These are phyloP conservation scores for Amphimallon solstitiale DNA, from an alignment of 2,888 invertebrate species.

Conservation along the genomic window DNA sequence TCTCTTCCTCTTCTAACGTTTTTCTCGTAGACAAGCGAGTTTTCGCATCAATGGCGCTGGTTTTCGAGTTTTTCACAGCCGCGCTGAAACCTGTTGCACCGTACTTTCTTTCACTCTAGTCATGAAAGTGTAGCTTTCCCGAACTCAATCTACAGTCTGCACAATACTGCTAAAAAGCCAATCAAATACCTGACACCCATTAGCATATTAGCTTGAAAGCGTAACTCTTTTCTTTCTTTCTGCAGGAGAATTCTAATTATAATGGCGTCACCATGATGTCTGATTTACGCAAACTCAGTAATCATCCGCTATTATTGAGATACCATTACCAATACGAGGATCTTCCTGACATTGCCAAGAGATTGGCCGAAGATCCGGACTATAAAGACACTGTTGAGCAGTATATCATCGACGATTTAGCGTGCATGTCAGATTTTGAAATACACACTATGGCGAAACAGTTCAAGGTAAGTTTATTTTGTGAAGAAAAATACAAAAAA, in stretches of 20 bases:
- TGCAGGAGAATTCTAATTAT: constrained; percentile 65
- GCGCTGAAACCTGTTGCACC: too few relatives aligned
- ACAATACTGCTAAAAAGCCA: too few relatives aligned
- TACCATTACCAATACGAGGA: constrained; percentile 75
- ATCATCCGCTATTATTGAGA: constrained; percentile 89
- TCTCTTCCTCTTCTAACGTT: too few relatives aligned
- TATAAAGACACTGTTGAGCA: constrained; percentile 82
- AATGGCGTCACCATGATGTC: constrained; percentile 86
- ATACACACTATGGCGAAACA: constrained; percentile 80
- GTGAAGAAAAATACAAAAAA: constrained; percentile 9
- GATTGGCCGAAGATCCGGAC: constrained; percentile 72
- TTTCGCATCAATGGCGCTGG: too few relatives aligned
- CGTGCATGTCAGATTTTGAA: constrained; percentile 91
- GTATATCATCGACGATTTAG: constrained; percentile 87
- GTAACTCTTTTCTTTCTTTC: constrained; percentile 9
- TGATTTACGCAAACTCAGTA: constrained; percentile 92
- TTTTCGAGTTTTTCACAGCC: too few relatives aligned
- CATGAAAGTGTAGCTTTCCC: too few relatives aligned
- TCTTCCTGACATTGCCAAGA: constrained; percentile 74
- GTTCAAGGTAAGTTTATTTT: constrained; percentile 67
- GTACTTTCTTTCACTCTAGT: too few relatives aligned
- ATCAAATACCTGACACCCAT: too few relatives aligned
- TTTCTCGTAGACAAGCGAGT: too few relatives aligned
- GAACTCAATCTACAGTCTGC: too few relatives aligned
- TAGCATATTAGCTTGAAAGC: too few relatives aligned